A percentile compares a stretch with the other conserved stretches of the same genome.
Evolutionary conservation across 2,797 vertebrate genomes (phyloP).

Genomic region (Spinus olivaceus): DNA sequence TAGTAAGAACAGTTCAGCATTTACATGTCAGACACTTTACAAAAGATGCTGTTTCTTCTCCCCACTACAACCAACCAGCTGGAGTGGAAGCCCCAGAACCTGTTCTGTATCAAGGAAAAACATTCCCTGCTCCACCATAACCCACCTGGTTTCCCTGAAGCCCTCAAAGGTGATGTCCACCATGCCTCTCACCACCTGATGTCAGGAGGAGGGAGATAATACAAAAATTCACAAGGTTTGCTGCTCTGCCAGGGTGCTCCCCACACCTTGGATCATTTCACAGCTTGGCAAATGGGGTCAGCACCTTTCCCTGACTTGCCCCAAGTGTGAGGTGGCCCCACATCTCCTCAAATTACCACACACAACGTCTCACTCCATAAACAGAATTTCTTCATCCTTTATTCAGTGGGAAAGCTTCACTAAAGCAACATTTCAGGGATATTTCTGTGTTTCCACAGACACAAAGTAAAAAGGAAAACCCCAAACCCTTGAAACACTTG

Average conservation of each 20-base stretch:
- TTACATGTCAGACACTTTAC: not conserved
- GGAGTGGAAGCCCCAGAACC: not conserved
- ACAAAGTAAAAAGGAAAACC: not conserved
- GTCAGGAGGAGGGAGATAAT: not conserved
- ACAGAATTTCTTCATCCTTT: not conserved
- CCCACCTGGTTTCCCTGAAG: not conserved
- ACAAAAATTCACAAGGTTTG: not conserved
- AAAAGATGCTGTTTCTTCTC: not conserved
- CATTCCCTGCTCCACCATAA: not conserved
- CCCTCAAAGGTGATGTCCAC: not conserved
- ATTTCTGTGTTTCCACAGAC: not conserved
- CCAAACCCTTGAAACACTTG: not conserved
- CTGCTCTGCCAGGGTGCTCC: not conserved
- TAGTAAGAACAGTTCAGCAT: slow-evolving; percentile 26
- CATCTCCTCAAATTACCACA: not conserved
- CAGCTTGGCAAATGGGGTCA: not conserved
- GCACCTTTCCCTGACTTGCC: not conserved
- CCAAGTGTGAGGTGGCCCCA: not conserved
- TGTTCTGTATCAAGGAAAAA: not conserved
- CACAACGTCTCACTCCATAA: not conserved
- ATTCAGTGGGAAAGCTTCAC: not conserved
- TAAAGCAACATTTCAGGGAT: not conserved
- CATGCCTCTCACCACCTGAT: not conserved
- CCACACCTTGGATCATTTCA: not conserved
- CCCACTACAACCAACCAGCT: not conserved